Evolutionary conservation across 2,797 vertebrate genomes (phyloP).

Genomic region (Hypotaenidia philippensis): DNA sequence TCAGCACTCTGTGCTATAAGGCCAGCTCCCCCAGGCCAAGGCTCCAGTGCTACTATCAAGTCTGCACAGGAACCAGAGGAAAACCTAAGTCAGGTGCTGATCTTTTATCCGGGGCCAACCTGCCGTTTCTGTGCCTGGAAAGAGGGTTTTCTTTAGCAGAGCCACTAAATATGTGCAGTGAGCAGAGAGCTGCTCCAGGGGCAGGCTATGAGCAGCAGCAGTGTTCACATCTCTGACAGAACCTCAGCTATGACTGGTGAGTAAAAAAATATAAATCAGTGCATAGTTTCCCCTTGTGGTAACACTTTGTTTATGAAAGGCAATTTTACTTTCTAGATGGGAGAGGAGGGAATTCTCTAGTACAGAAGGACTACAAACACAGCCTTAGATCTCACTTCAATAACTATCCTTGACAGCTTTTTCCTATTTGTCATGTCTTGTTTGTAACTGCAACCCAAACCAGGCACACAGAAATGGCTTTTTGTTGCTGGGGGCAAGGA

Average conservation of each 20-base stretch:
- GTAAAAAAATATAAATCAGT: background rate
- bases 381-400: background rate
- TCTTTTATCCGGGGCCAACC: background rate
- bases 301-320: background rate
- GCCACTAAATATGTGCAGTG: background rate
- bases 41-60: background rate
- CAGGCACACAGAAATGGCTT: background rate
- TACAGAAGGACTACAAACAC: background rate
- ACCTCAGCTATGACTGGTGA: background rate
- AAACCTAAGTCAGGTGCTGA: background rate
- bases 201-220: background rate
- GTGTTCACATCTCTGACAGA: background rate
- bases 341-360: background rate
- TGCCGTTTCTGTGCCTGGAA: background rate
- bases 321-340: background rate
- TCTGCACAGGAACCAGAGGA: background rate
- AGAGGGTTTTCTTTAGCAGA: background rate
- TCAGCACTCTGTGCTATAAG: background rate
- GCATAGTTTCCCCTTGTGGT: conserved; percentile 36
- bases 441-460: background rate
- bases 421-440: background rate
- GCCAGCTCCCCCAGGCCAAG: background rate
- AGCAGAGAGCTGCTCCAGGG: background rate
- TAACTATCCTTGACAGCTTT: background rate
- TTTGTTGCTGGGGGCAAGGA: background rate